Evolutionary conservation across 2,888 invertebrate species (phyloP), one percentile per base, ranked within the genome.

Genomic region (Melikaiella ostensackeni): DNA sequence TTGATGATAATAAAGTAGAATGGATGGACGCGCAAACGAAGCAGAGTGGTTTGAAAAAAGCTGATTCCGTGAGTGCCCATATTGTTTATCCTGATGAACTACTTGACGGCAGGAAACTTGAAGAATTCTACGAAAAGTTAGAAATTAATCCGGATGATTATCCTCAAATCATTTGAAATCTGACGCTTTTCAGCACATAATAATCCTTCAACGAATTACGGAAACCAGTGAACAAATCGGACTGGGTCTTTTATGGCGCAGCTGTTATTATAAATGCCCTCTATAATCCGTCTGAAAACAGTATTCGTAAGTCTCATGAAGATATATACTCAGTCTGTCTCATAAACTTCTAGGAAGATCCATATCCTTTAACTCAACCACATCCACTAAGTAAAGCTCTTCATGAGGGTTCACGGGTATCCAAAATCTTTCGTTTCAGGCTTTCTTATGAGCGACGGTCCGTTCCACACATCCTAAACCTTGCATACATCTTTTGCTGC

Each of bases 21-120:
- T 98, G 98, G 98, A 98, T 98, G 98, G 98, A 98, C 87, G 94
- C 94, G 0, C 92, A 93, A 84, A 98, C 98, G 0, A 94, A 95
- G 73, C 89, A 92, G 83, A 94, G 94, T 78, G 97, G 96, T 1
- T 90, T 96, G 79, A 94, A 95, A 81, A 97, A 97, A 90, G 95
- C 96, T 0, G 94, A 94, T 80, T 93, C 95, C 0, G 97, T 98
- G 95, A 93, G 95, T 2, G 95, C 96, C 0, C 97, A 97, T 91
- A 97, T 98, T 88, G 98, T 96, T 0, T 98, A 97, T 91, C 97
- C 98, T 1, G 95, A 95, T 86, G 97, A 97, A 90, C 94, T 98
- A 89, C 92, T 97, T 74, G 95, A 97, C 86, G 93, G 97, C 85
- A 92, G 93, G 13, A 97, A 96, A 89, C 92, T 98, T 6, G 95